phyloP scores from a whole-genome alignment of 2,797 vertebrate genomes.

The Hephaestus fuliginosus region DNA sequence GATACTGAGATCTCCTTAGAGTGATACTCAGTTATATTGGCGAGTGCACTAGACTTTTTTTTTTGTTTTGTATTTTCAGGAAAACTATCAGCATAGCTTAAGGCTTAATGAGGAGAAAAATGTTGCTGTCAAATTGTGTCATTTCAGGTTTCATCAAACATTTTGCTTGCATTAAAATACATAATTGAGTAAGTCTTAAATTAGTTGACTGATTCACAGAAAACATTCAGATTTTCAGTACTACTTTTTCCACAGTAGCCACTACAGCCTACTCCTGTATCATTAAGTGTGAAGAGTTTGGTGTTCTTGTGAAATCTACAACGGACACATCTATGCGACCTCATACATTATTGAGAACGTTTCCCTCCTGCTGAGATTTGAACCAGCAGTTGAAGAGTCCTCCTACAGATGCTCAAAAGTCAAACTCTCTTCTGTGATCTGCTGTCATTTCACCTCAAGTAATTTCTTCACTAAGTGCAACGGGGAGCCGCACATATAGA shows the following conservation, averaged over 20 bases:
- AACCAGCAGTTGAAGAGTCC: not conserved
- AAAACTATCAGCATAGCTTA: not conserved
- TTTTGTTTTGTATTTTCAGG: too few relatives aligned
- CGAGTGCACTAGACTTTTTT: too few relatives aligned
- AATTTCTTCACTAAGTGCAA: not conserved
- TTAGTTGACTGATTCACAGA: not conserved
- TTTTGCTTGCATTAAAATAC: not conserved
- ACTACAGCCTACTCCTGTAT: not conserved
- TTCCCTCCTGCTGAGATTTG: slow-evolving; percentile 34
- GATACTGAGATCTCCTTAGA: too few relatives aligned
- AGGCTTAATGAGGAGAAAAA: not conserved
- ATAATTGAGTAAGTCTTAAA: not conserved
- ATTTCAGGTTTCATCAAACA: not conserved
- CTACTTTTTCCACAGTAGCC: not conserved
- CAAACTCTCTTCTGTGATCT: not conserved
- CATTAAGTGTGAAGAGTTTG: slow-evolving; percentile 7
- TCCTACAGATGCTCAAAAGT: slow-evolving; percentile 16
- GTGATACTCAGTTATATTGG: too few relatives aligned
- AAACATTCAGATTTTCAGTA: not conserved
- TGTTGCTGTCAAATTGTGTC: not conserved
- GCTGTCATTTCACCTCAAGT: slow-evolving; percentile 9
- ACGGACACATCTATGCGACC: slow-evolving; percentile 10
- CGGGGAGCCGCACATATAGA: not conserved
- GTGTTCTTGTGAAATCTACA: slow-evolving; percentile 12
- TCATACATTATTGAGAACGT: slow-evolving; percentile 50